Conservation (phyloP, 2,888 invertebrate genomes). For the Synanthedon myopaeformis region DNA sequence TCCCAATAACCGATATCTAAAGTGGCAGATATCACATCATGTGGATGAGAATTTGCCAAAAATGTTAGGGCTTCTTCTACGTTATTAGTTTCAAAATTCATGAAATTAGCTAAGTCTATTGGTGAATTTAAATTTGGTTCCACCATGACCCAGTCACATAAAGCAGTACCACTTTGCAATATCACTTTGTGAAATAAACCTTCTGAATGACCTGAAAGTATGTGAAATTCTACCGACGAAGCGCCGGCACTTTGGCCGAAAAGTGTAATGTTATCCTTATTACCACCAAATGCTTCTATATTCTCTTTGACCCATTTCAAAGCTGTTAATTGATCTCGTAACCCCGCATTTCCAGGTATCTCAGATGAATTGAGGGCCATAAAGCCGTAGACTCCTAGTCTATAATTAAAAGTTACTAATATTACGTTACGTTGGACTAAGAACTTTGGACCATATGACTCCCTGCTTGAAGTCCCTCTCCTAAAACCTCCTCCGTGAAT, state of each 20-base stretch:
- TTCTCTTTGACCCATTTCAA: conserved; percentile 36
- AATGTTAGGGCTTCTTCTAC: conserved; percentile 19
- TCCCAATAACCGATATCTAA: conserved; percentile 2
- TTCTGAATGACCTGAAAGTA: conserved; percentile 22
- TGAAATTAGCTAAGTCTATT: conserved; percentile 21
- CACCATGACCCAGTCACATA: conserved; percentile 15
- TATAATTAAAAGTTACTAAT: conserved; percentile 32
- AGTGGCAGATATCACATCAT: conserved; percentile 1
- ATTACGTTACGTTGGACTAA: conserved; percentile 34
- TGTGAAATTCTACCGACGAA: conserved; percentile 30
- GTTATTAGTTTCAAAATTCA: conserved; percentile 19
- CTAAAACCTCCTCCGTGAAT: conserved; percentile 32
- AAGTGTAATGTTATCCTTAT: conserved; percentile 28
- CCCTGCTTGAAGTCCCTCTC: conserved; percentile 17
- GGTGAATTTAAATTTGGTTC: conserved; percentile 21
- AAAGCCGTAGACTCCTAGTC: conserved; percentile 39
- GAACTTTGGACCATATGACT: conserved; percentile 23
- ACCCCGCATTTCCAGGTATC: conserved; percentile 38
- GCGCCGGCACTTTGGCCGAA: conserved; percentile 36
- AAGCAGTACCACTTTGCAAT: conserved; percentile 28
- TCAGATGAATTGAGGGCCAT: conserved; percentile 35
- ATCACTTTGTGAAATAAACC: conserved; percentile 28
- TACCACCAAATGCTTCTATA: conserved; percentile 38
- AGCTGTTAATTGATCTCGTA: conserved; percentile 37
- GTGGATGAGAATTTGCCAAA: conserved; percentile 4